phyloP scores from a whole-genome alignment of 1,140 invertebrate genomes.

The Papilio glaucus region DNA sequence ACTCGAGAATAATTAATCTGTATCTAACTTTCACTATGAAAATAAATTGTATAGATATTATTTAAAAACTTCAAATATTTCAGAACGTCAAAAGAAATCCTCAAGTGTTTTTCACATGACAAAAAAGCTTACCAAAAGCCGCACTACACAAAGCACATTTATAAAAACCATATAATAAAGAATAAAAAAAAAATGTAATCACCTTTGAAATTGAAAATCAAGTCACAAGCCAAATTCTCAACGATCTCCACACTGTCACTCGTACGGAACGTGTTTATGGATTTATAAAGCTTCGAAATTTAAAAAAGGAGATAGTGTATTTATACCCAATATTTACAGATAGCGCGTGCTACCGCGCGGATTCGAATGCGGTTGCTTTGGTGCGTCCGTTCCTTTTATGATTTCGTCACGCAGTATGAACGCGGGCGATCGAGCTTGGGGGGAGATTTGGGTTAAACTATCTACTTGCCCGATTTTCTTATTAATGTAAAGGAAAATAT shows the following conservation, averaged over 20 bases:
- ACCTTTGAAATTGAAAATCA: conserved; percentile 77
- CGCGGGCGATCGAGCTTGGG: conserved; percentile 43
- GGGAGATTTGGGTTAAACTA: conserved; percentile 45
- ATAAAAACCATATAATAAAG: conserved; percentile 45
- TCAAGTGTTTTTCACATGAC: background rate
- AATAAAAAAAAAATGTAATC: conserved; percentile 62
- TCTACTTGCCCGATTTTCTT: conserved; percentile 7
- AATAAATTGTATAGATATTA: too few species aligned
- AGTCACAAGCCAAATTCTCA: conserved; percentile 76
- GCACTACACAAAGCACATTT: conserved; percentile 44
- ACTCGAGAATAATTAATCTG: too few species aligned
- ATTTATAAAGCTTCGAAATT: conserved; percentile 46
- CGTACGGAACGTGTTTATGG: conserved; percentile 72
- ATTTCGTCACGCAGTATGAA: conserved; percentile 69
- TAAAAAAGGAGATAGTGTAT: conserved; percentile 46
- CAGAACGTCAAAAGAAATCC: background rate
- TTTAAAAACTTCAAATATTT: too few species aligned
- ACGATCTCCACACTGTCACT: conserved; percentile 77
- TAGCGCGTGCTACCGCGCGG: conserved; percentile 55
- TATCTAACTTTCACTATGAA: too few species aligned
- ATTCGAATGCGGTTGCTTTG: conserved; percentile 55
- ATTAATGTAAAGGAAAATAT: conserved; percentile 21
- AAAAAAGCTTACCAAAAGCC: conserved; percentile 33
- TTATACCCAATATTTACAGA: conserved; percentile 42
- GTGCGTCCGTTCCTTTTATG: conserved; percentile 64